Base-by-base conservation (phyloP, 2,113 vertebrate species). In the Heloderma charlesbogerti region DNA sequence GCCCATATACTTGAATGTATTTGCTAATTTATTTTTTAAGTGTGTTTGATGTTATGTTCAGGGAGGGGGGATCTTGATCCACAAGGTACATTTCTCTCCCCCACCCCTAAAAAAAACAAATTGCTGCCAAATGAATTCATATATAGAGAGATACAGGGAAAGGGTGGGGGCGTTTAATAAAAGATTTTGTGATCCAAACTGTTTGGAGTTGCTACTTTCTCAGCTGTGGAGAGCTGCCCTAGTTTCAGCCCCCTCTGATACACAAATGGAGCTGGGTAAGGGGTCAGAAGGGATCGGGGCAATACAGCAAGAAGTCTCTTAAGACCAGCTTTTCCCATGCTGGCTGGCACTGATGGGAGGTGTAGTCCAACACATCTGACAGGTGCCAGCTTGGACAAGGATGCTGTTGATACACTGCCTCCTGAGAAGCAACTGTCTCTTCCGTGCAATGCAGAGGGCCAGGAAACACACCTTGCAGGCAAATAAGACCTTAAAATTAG, bases 1-100 rank as follows among this genome's bases (percentile, higher is more conserved):
- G 95, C 89, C 93, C 71, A 29, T 89, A 91, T 95, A 96, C 97
- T 97, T 96, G 97, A 97, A 97, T 95, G 96, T 96, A 91, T 67
- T 78, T 88, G 95, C 87, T 72, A 97, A 97, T 97, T 97, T 97
- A 97, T 96, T 95, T 31, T 16, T 94, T 90, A 93, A 88, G 92
- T 95, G 90, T 94, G 85, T 97, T 94, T 94, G 95, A 90, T 91
- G 95, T 96, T 84, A 89, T 96, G 93, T 96, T 91, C 79, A 25
- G 29, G 18, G 5, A 7, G 40, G 71, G 34, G 2, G 27, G 93
- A 95, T 48, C 93, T 96, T 95, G 74, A 91, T 95, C 96, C 91
- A 78, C 84, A 40, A 93, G 97, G 97, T 97, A 97, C 96, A 34
- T 92, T 77, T 88, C 94, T 94, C 94, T 95, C 77, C 77, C 43